Evolutionary conservation across 2,888 invertebrate species (phyloP).

Genomic region (Chloromyia formosa): DNA sequence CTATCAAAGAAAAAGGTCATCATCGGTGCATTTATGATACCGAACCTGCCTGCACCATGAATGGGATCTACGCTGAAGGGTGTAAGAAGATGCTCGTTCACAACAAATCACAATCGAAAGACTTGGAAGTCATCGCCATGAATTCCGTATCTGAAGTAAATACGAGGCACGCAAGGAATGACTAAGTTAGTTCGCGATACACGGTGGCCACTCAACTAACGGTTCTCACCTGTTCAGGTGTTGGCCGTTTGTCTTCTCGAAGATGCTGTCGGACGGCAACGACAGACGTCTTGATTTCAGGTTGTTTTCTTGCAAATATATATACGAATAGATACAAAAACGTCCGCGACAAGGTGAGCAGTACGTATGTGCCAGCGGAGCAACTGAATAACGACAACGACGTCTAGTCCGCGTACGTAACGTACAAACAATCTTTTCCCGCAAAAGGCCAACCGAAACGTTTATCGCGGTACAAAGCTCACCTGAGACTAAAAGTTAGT

Average conservation of each 20-base stretch:
- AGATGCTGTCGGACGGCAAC: neutral
- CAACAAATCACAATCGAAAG: constrained; percentile 41
- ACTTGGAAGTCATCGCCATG: neutral
- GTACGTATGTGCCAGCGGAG: neutral
- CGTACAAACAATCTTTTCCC: constrained; percentile 15
- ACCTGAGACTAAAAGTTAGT: constrained; percentile 31
- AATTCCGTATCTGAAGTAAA: constrained; percentile 3
- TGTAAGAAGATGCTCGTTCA: neutral
- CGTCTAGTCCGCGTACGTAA: constrained; percentile 10
- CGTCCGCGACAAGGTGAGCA: neutral
- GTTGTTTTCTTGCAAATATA: too few relatives aligned
- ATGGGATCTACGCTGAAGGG: neutral
- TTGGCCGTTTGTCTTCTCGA: constrained; percentile 17
- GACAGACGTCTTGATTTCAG: too few relatives aligned
- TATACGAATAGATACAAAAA: too few relatives aligned
- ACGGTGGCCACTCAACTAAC: constrained; percentile 25
- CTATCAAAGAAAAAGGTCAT: too few relatives aligned
- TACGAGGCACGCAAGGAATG: constrained; percentile 9
- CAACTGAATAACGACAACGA: neutral
- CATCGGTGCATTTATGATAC: too few relatives aligned
- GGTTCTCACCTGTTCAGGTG: constrained; percentile 40
- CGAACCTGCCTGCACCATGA: too few relatives aligned
- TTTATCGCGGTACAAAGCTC: constrained; percentile 39
- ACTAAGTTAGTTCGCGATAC: constrained; percentile 1
- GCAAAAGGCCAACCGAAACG: constrained; percentile 26